Evolutionary conservation across 2,113 vertebrate genomes (phyloP).

Genomic region (Neodontobutis hainanensis): DNA sequence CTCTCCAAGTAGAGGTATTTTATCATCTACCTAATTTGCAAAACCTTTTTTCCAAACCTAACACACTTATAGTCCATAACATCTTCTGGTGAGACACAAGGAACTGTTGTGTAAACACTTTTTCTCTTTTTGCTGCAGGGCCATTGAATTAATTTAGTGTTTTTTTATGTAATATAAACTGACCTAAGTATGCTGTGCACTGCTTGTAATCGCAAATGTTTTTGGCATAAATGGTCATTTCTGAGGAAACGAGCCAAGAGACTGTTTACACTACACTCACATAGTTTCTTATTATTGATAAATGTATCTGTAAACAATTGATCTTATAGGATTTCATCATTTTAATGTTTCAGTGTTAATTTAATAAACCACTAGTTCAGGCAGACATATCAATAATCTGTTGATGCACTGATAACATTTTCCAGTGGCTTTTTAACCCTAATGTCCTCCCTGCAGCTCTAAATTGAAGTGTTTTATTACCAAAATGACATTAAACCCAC

Average conservation of each 20-base stretch:
- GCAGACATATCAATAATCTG: background rate
- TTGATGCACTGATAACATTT: background rate
- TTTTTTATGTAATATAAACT: background rate
- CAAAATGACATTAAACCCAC: conserved; percentile 5
- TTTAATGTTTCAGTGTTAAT: too few species aligned
- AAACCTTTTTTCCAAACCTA: too few species aligned
- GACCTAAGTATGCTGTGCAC: background rate
- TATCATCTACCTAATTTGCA: too few species aligned
- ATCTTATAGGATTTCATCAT: too few species aligned
- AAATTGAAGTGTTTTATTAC: background rate
- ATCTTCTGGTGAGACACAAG: too few species aligned
- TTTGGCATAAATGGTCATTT: background rate
- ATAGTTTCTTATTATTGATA: too few species aligned
- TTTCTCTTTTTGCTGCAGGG: background rate
- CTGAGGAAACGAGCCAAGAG: too few species aligned
- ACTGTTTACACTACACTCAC: too few species aligned
- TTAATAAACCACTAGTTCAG: background rate
- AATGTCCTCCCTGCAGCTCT: background rate
- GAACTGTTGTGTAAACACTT: background rate
- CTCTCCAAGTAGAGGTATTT: too few species aligned
- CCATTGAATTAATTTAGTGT: background rate
- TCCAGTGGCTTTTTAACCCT: background rate
- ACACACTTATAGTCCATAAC: too few species aligned
- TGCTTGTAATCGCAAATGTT: background rate
- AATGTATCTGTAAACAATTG: too few species aligned